Percentiles rank a stretch among this genome's conserved stretches.
These are phyloP conservation scores for Nibea coibor DNA, from an alignment of 2,113 vertebrate species.

Conservation along the genomic window DNA sequence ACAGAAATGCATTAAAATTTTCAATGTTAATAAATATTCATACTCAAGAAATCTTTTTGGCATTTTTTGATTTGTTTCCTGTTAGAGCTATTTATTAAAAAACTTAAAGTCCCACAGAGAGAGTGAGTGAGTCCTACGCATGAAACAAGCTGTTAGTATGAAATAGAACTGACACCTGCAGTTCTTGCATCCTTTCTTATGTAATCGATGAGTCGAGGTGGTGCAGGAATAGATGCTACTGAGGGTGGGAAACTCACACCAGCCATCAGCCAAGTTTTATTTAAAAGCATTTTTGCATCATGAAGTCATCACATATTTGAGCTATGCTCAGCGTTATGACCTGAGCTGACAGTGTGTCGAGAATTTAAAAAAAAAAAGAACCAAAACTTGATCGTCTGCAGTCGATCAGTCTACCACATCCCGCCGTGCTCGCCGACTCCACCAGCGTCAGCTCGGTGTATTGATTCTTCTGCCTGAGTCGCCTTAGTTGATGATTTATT, in stretches of 20 bases:
- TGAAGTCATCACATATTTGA: constrained; percentile 4
- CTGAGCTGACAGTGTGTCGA: neutral
- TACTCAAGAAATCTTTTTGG: no score
- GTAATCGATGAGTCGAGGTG: no score
- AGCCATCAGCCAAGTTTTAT: no score
- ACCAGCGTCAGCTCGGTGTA: neutral
- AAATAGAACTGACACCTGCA: neutral
- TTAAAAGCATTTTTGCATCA: no score
- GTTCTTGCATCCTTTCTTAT: neutral
- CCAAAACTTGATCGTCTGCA: neutral
- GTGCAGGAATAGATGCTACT: no score
- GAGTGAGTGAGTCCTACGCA: neutral
- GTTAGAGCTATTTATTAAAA: no score
- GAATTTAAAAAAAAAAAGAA: neutral
- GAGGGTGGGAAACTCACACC: no score
- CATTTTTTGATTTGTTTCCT: neutral
- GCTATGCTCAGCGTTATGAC: neutral
- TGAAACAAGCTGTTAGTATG: neutral
- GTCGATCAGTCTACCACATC: neutral
- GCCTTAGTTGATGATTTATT: neutral
- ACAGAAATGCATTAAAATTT: neutral
- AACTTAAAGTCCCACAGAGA: neutral
- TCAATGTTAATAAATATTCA: neutral
- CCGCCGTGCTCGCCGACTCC: neutral
- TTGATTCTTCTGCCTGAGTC: constrained; percentile 18